A percentile compares a stretch with the other conserved stretches of the same genome.
Evolutionary conservation across 2,113 vertebrate species (phyloP).

Genomic region (Cettia cetti): DNA sequence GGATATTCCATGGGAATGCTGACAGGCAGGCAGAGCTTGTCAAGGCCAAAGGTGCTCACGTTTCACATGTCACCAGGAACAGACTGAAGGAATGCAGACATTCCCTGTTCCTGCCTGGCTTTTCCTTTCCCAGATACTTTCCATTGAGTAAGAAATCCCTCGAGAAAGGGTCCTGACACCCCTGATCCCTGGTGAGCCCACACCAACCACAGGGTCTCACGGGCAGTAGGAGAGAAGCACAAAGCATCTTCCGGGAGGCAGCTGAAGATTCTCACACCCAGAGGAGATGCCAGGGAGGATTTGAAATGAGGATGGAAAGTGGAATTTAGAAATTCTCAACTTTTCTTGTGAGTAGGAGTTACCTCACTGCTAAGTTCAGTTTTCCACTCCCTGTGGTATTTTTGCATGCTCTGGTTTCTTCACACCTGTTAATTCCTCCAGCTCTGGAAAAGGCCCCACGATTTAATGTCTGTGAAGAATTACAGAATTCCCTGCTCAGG

Average conservation of each 20-base stretch:
- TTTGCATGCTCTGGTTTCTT: not conserved
- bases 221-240: not conserved
- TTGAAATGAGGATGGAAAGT: not conserved
- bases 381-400: not conserved
- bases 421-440: not conserved
- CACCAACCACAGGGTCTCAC: not conserved
- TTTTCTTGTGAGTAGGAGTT: not conserved
- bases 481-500: not conserved
- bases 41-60: not conserved
- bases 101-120: not conserved
- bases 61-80: not conserved
- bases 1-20: not conserved
- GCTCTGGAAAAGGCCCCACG: not conserved
- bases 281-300: not conserved
- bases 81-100: not conserved
- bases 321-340: not conserved
- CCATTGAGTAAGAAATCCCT: not conserved
- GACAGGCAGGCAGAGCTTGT: not conserved
- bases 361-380: not conserved
- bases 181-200: not conserved
- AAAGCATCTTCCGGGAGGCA: not conserved
- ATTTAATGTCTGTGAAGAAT: not conserved
- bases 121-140: not conserved
- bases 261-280: not conserved
- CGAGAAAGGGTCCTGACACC: not conserved